Base-by-base conservation (phyloP, 2,797 vertebrate genomes). In the Melanotaenia parkinsoni region DNA sequence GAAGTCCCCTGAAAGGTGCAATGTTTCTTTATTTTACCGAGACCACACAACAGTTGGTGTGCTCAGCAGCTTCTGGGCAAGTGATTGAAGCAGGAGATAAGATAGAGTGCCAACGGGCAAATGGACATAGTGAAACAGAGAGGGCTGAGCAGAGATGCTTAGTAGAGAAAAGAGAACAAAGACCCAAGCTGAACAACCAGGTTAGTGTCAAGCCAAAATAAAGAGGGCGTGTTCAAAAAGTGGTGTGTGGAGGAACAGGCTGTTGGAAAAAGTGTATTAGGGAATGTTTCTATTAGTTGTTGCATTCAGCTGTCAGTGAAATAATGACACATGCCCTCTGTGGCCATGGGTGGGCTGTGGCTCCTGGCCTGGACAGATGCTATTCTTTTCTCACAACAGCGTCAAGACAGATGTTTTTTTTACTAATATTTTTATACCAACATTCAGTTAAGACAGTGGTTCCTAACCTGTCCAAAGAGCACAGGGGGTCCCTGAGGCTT, bases 21-120 rank as follows among this genome's bases (percentile, higher is more conserved):
- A 78, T 43, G 80, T 65, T 70, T 83, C 64, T 72, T 76, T 77
- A 38, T 88, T 83, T 83, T 76, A 76, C 76, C 80, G 77, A 80
- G 67, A 65, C 70, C 32, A 74, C 79, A 88, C 82, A 85, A 88
- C 90, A 89, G 90, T 92, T 91, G 88, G 88, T 88, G 88, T 83
- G 84, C 85, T 89, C 62, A 57, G 70, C 76, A 22, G 86, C 82
- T 86, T 72, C 74, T 22, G 67, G 90, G 91, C 88, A 92, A 91
- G 68, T 70, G 93, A 93, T 90, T 75, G 83, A 89, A 85, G 84
- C 83, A 64, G 80, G 10, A 90, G 91, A 92, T 91, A 92, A 90
- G 85, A 86, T 65, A 68, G 72, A 86, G 83, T 76, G 87, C 88
- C 87, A 86, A 82, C 65, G 84, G 89, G 89, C 88, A 92, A 90